Evolutionary conservation across 2,797 vertebrate genomes (phyloP), one percentile per base, ranked within the genome.

Genomic region (Labroides dimidiatus): DNA sequence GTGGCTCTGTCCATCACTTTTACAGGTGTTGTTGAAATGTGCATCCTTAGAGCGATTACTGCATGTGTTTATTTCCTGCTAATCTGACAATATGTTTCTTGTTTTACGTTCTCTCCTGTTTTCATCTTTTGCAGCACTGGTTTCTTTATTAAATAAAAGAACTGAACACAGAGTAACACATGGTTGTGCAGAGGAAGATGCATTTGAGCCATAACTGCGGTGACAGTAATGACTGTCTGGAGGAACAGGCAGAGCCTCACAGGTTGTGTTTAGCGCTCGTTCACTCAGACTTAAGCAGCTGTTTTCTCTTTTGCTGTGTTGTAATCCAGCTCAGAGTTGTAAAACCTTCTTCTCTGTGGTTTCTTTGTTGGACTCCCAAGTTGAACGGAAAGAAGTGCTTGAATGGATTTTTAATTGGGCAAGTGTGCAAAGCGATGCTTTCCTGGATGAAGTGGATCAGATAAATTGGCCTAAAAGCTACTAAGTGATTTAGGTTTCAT

Each of bases 151-250:
- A 60, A 41, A 54, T 69, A 42, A 49, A 41, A 62, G 63, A 4
- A 50, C 54, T 54, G 20, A 44, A 15, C 20, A 53, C 69, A 23
- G 23, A 69, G 20, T 54, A 78, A 61, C 73, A 81, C 37, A 63
- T 77, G 75, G 78, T 83, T 55, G 59, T 67, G 24, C 12, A 43
- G 69, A 74, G 64, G 72, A 72, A 56, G 79, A 68, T 68, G 39
- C 83, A 85, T 88, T 87, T 73, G 72, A 82, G 78, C 75, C 82
- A 77, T 81, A 57, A 76, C 78, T 57, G 69, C 50, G 10, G 49
- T 72, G 81, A 86, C 74, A 57, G 80, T 86, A 82, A 89, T 86
- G 61, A 78, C 80, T 77, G 48, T 90, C 85, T 85, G 55, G 80
- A 61, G 86, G 81, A 67, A 54, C 15, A 12, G 64, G 47, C 64